These are phyloP conservation scores for Drosophila sechellia DNA, from an alignment of 1,140 invertebrate species.

Conservation along the genomic window DNA sequence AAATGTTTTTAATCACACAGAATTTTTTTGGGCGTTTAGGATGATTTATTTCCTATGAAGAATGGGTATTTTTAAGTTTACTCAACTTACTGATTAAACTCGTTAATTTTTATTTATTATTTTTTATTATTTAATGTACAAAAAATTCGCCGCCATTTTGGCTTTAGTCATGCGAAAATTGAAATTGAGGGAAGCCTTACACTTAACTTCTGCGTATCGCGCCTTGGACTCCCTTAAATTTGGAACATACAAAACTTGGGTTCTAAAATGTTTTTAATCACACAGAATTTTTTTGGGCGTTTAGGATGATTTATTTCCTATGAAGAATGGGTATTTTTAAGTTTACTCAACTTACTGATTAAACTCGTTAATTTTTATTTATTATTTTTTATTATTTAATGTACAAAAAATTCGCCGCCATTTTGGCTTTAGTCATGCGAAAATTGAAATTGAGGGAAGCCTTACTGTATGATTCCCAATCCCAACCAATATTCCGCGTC, in stretches of 20 bases:
- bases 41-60: background rate
- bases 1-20: background rate
- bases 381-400: no score
- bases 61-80: background rate
- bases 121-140: no score
- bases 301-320: background rate
- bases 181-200: no score
- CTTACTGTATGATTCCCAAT: conserved; percentile 18
- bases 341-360: background rate
- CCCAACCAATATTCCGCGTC: conserved; percentile 17
- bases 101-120: no score
- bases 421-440: no score
- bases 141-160: no score
- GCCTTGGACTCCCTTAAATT: conserved; percentile 9
- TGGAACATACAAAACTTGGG: background rate
- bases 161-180: no score
- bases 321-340: background rate
- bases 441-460: no score
- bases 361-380: no score
- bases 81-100: background rate
- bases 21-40: background rate
- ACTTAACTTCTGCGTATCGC: conserved; percentile 17
- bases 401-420: no score
- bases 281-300: background rate
- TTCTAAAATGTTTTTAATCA: background rate